phyloP scores from a whole-genome alignment of 2,113 vertebrate genomes.

The Coregonus clupeaformis region DNA sequence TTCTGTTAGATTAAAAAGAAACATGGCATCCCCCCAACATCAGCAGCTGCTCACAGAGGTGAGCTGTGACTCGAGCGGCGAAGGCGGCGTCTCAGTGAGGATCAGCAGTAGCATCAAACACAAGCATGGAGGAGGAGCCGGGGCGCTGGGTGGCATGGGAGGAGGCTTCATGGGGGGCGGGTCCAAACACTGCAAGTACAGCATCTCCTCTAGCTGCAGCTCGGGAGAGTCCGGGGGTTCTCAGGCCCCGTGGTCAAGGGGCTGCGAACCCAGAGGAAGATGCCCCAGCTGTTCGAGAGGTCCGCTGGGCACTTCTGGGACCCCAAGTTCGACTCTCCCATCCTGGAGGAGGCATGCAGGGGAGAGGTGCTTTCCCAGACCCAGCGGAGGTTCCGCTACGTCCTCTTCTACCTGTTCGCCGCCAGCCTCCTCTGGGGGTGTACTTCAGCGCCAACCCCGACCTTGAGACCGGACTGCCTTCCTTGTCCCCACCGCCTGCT shows the following conservation, averaged over 20 bases:
- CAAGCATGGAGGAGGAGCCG: constrained; percentile 71
- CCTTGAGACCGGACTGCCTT: constrained; percentile 74
- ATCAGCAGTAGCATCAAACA: constrained; percentile 75
- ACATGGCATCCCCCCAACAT: constrained; percentile 91
- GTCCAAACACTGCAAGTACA: constrained; percentile 90
- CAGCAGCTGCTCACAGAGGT: constrained; percentile 91
- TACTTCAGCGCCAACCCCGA: constrained; percentile 81
- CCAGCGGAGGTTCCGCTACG: constrained; percentile 88
- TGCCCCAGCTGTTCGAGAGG: constrained; percentile 93
- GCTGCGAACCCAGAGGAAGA: constrained; percentile 74
- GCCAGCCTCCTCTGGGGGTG: constrained; percentile 84
- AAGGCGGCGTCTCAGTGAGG: constrained; percentile 84
- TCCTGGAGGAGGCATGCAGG: constrained; percentile 91
- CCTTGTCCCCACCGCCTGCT: constrained; percentile 78
- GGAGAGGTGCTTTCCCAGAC: constrained; percentile 93
- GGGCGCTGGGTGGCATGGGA: constrained; percentile 55
- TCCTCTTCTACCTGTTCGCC: constrained; percentile 84
- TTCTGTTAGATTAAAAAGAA: constrained; percentile 30
- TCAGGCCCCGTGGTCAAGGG: constrained; percentile 68
- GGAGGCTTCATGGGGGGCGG: constrained; percentile 71
- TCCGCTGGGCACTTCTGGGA: constrained; percentile 92
- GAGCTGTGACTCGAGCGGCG: constrained; percentile 88
- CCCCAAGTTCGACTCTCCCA: constrained; percentile 90
- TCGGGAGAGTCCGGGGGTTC: constrained; percentile 83
- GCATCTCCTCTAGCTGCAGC: constrained; percentile 92